These are phyloP conservation scores for Rugalucina vietnamica DNA, from an alignment of 2,888 invertebrate species.

Conservation along the genomic window DNA sequence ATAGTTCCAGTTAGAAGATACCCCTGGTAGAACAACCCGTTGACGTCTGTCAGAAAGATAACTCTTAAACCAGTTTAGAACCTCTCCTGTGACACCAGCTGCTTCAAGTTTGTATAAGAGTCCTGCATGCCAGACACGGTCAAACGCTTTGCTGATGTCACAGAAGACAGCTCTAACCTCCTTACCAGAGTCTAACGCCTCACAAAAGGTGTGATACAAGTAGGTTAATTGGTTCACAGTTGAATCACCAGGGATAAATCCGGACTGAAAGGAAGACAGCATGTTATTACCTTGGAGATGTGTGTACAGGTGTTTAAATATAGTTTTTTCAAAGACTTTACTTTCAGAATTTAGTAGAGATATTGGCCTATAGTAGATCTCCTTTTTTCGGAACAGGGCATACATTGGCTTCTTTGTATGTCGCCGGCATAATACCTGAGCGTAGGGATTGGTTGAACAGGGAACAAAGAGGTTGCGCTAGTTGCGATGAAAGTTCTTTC, in stretches of 20 bases:
- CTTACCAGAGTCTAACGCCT: slow-evolving; percentile 30
- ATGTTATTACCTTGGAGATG: not conserved
- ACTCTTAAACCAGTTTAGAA: not conserved
- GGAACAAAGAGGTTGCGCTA: slow-evolving; percentile 23
- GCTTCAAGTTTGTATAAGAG: slow-evolving; percentile 22
- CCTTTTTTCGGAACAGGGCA: slow-evolving; percentile 24
- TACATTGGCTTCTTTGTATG: slow-evolving; percentile 33
- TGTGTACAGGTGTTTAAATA: slow-evolving; percentile 17
- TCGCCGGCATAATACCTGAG: slow-evolving; percentile 2
- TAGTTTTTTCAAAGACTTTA: slow-evolving; percentile 22
- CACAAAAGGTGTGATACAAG: slow-evolving; percentile 25
- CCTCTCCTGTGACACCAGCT: not conserved
- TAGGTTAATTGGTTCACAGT: slow-evolving; percentile 30
- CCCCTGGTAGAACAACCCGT: not conserved
- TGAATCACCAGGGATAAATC: slow-evolving; percentile 33
- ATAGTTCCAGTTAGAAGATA: not conserved
- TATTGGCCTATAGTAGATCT: slow-evolving; percentile 34
- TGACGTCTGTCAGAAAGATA: slow-evolving; percentile 16
- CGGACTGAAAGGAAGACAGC: slow-evolving; percentile 29
- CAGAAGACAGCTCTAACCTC: slow-evolving; percentile 42
- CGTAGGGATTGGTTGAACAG: slow-evolving; percentile 24
- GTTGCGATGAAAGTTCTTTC: slow-evolving; percentile 6
- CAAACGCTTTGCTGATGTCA: slow-evolving; percentile 52
- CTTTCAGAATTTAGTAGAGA: not conserved
- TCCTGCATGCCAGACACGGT: slow-evolving; percentile 36